phyloP scores from a whole-genome alignment of 2,113 vertebrate genomes.

The Oryzias celebensis region DNA sequence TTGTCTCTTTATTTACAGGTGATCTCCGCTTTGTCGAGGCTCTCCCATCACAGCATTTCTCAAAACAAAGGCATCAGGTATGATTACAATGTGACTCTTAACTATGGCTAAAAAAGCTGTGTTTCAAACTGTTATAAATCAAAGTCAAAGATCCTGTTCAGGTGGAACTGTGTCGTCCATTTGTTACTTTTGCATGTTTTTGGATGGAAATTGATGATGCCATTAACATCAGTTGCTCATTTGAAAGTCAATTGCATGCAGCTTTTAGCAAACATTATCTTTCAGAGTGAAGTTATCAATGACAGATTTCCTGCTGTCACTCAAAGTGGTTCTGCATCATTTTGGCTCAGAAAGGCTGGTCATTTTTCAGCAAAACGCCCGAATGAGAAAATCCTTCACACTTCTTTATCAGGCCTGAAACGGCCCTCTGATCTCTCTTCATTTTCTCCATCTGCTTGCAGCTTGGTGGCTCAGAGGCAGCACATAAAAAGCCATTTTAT shows the following conservation, averaged over 20 bases:
- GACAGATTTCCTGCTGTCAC: slow-evolving; percentile 35
- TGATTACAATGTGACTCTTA: slow-evolving; percentile 3
- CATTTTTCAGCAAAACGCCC: slow-evolving; percentile 13
- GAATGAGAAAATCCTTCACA: slow-evolving; percentile 18
- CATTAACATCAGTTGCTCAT: slow-evolving; percentile 40
- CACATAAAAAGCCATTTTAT: slow-evolving; percentile 67
- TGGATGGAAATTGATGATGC: slow-evolving; percentile 24
- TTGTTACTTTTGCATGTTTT: not conserved
- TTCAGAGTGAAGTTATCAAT: slow-evolving; percentile 14
- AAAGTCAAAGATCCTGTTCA: slow-evolving; percentile 5
- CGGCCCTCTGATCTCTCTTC: slow-evolving; percentile 54
- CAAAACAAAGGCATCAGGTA: slow-evolving; percentile 96
- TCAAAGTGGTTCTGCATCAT: slow-evolving; percentile 2
- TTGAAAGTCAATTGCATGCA: slow-evolving; percentile 46
- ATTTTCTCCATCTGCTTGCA: slow-evolving; percentile 51
- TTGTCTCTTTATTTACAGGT: slow-evolving; percentile 81
- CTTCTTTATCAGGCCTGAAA: slow-evolving; percentile 23
- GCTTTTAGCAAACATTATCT: slow-evolving; percentile 35
- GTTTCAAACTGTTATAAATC: slow-evolving; percentile 4
- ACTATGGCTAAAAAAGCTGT: slow-evolving; percentile 5
- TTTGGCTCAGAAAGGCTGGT: not conserved
- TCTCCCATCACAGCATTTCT: slow-evolving; percentile 91
- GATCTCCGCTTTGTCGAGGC: slow-evolving; percentile 90
- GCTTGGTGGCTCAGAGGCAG: slow-evolving; percentile 36
- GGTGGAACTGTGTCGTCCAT: slow-evolving; percentile 1